phyloP scores from a whole-genome alignment of 2,113 vertebrate species.

The Caranx melampygus region DNA sequence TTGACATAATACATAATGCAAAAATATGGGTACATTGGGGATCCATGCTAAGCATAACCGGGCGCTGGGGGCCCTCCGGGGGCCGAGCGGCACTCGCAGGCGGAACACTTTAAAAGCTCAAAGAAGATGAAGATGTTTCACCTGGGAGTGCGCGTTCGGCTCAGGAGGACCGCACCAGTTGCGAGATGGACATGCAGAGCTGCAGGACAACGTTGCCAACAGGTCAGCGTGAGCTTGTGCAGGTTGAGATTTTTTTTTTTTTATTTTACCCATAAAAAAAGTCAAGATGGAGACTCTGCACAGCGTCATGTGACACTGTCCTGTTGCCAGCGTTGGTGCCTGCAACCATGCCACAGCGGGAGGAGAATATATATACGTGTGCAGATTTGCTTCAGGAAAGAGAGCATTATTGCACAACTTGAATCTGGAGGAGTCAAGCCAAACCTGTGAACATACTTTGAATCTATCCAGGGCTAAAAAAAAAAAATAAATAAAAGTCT shows the following conservation, averaged over 20 bases:
- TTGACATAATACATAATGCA: conserved; percentile 43
- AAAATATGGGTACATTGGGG: conserved; percentile 75
- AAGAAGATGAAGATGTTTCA: neutral
- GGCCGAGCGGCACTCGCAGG: conserved; percentile 34
- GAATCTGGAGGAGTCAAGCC: conserved; percentile 79
- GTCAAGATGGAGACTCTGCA: neutral
- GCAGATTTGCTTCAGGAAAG: conserved; percentile 38
- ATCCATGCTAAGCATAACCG: conserved; percentile 76
- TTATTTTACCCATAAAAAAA: no score
- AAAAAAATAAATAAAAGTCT: conserved; percentile 22
- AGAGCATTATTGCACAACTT: conserved; percentile 47
- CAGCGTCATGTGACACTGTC: conserved; percentile 6
- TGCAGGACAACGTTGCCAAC: conserved; percentile 59
- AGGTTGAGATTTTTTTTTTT: neutral
- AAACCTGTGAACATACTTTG: conserved; percentile 68
- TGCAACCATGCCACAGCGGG: conserved; percentile 53
- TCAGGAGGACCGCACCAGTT: conserved; percentile 56
- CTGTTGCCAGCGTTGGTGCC: conserved; percentile 49
- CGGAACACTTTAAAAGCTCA: neutral
- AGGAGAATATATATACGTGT: conserved; percentile 3
- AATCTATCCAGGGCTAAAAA: conserved; percentile 49
- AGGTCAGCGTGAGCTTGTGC: conserved; percentile 25
- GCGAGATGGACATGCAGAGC: conserved; percentile 68
- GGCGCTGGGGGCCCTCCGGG: conserved; percentile 46
- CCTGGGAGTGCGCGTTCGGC: conserved; percentile 20